Evolutionary conservation across 2,888 invertebrate genomes (phyloP), one percentile per base, ranked within the genome.

Genomic region (Leptopilina myrica): DNA sequence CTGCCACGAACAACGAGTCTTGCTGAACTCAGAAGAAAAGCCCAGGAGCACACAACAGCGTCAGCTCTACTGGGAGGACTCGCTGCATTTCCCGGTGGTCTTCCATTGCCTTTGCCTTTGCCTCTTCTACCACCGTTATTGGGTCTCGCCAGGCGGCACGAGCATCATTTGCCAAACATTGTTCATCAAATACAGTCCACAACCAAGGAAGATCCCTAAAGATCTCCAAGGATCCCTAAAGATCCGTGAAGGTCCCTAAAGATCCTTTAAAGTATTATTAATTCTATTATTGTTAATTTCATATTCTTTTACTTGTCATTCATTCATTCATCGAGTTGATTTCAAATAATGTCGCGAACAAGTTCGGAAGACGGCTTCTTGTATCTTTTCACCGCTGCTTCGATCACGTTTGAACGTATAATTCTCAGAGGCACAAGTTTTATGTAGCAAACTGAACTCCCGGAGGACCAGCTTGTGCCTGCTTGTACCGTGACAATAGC

Each of bases 31-130:
- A 93, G 98, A 8, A 94, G 98, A 77, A 98, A 98, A 91, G 98
- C 98, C 0, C 97, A 98, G 92, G 98, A 98, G 90, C 98, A 98
- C 92, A 97, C 98, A 0, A 98, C 98, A 0, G 98, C 98, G 67
- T 89, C 90, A 77, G 90, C 91, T 0, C 84, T 91, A 46, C 85
- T 90, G 26, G 91, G 91, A 5, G 91, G 89, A 5, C 82, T 90
- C 14, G 89, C 91, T 9, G 87, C 88, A 1, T 89, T 90, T 82
- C 88, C 90, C 14, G 90, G 90, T 7, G 92, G 90, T n/a, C 84
- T 91, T 40, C 91, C 90, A 1, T 83, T 91, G 76, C 92, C 93
- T 64, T 89, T 93, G 59, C 92, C 93, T 79, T 92, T 93, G 84
- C 93, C 93, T 85, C 92, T 91, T 89, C 92, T 91, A 91, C 95